Evolutionary conservation across 1,140 invertebrate genomes (phyloP).

Genomic region (Drosophila jambulina): DNA sequence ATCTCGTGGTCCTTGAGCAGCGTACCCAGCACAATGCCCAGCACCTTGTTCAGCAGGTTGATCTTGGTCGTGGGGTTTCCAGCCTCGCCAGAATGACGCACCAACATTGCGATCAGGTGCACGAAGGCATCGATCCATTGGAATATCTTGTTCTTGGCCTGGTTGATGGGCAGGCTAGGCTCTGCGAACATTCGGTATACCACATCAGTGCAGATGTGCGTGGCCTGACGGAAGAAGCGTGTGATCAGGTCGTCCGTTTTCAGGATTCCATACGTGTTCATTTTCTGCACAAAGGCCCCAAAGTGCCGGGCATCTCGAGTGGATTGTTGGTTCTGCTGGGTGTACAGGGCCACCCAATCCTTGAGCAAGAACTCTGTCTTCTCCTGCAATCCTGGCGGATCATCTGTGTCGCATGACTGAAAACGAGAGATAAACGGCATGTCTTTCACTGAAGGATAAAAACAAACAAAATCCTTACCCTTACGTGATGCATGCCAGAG

Average conservation of each 20-base stretch:
- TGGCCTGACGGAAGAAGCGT: slow-evolving; percentile 98
- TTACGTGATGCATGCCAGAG: slow-evolving; percentile 94
- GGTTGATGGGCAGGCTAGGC: slow-evolving; percentile 86
- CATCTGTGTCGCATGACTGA: slow-evolving; percentile 92
- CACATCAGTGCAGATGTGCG: slow-evolving; percentile 98
- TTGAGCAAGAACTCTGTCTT: slow-evolving; percentile 97
- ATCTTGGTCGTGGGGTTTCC: slow-evolving; percentile 97
- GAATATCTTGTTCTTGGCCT: slow-evolving; percentile 96
- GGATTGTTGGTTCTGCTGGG: slow-evolving; percentile 88
- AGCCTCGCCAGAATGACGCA: slow-evolving; percentile 97
- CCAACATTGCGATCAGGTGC: slow-evolving; percentile 95
- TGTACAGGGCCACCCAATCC: slow-evolving; percentile 97
- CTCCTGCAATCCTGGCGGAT: slow-evolving; percentile 96
- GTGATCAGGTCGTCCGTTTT: slow-evolving; percentile 99
- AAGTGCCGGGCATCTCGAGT: slow-evolving; percentile 97
- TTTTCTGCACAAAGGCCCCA: slow-evolving; percentile 96
- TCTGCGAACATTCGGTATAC: slow-evolving; percentile 92
- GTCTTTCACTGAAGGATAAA: neutral
- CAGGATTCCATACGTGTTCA: slow-evolving; percentile 98
- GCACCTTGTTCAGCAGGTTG: slow-evolving; percentile 97
- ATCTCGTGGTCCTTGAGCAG: slow-evolving; percentile 97
- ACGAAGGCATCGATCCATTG: slow-evolving; percentile 98
- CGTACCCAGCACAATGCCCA: slow-evolving; percentile 98
- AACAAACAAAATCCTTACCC: slow-evolving; percentile 83
- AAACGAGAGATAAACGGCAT: slow-evolving; percentile 21